A percentile compares a stretch with the other conserved stretches of the same genome.
Conservation (phyloP, 2,113 vertebrate genomes). For the Prinia subflava region DNA sequence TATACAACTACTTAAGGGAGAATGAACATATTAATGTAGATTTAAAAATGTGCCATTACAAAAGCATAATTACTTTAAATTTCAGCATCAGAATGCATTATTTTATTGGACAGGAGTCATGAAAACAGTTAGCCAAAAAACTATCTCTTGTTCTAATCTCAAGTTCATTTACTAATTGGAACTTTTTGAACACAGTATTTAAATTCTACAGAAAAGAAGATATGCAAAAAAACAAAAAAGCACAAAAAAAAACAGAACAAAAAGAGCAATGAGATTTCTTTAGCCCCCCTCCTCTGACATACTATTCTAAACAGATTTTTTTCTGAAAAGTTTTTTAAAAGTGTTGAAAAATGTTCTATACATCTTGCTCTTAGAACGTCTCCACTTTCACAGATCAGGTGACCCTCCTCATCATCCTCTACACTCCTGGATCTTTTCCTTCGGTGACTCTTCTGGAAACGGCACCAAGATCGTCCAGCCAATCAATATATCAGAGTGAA, state of each 20-base stretch:
- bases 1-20: conserved; percentile 44
- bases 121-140: conserved; percentile 76
- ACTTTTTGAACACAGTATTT: conserved; percentile 75
- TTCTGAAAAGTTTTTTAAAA: conserved; percentile 77
- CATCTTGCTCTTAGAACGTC: conserved; percentile 99
- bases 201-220: conserved; percentile 80
- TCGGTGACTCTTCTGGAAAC: conserved; percentile 97
- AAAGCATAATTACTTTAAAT: conserved; percentile 75
- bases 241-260: conserved; percentile 78
- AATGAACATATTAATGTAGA: conserved; percentile 66
- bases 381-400: conserved; percentile 99
- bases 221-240: conserved; percentile 79
- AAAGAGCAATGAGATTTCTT: conserved; percentile 79
- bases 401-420: conserved; percentile 99
- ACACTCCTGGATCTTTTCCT: conserved; percentile 99
- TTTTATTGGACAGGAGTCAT: conserved; percentile 75
- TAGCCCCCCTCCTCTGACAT: conserved; percentile 79
- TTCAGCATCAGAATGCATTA: conserved; percentile 76
- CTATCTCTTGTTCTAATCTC: conserved; percentile 78
- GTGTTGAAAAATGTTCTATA: conserved; percentile 98
- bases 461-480: conserved; percentile 88
- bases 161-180: conserved; percentile 72
- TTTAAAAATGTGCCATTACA: conserved; percentile 73
- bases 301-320: conserved; percentile 80
- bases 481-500: conserved; percentile 89